A percentile compares a stretch with the other conserved stretches of the same genome.
These are phyloP conservation scores for Cylloceria caligata DNA, from an alignment of 2,888 invertebrate species.

Conservation along the genomic window DNA sequence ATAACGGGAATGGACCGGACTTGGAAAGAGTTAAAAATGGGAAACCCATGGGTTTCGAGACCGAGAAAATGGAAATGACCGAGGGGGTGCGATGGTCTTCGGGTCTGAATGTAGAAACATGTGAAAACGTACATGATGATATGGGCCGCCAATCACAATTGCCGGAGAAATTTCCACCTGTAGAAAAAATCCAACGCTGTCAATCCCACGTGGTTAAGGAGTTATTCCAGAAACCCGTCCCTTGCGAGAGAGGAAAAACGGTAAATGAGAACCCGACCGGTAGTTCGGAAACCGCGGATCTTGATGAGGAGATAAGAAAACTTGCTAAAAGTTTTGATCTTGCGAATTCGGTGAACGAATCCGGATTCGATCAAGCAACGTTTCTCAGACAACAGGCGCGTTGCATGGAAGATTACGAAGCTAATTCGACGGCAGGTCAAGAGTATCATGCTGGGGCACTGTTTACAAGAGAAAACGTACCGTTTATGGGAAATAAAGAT, in stretches of 20 bases:
- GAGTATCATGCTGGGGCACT: background rate
- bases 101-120: background rate
- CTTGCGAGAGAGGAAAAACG: background rate
- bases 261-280: background rate
- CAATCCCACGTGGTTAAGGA: conserved; percentile 7
- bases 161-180: background rate
- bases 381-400: conserved; percentile 25
- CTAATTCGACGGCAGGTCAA: conserved; percentile 33
- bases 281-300: conserved; percentile 6
- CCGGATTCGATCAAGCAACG: conserved; percentile 32
- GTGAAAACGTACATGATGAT: background rate
- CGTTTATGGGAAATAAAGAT: background rate
- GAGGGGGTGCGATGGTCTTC: conserved; percentile 34
- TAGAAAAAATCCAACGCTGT: background rate
- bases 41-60: background rate
- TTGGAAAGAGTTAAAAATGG: background rate
- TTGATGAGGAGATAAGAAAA: conserved; percentile 15
- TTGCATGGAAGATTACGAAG: conserved; percentile 32
- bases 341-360: conserved; percentile 5
- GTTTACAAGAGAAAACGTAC: background rate
- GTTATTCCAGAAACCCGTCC: background rate
- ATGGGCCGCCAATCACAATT: conserved; percentile 7
- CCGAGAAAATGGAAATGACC: conserved; percentile 66
- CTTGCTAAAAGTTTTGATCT: background rate
- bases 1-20: background rate